A percentile compares a stretch with the other conserved stretches of the same genome.
Evolutionary conservation across 2,113 vertebrate genomes (phyloP).

Genomic region (Podocnemis expansa): DNA sequence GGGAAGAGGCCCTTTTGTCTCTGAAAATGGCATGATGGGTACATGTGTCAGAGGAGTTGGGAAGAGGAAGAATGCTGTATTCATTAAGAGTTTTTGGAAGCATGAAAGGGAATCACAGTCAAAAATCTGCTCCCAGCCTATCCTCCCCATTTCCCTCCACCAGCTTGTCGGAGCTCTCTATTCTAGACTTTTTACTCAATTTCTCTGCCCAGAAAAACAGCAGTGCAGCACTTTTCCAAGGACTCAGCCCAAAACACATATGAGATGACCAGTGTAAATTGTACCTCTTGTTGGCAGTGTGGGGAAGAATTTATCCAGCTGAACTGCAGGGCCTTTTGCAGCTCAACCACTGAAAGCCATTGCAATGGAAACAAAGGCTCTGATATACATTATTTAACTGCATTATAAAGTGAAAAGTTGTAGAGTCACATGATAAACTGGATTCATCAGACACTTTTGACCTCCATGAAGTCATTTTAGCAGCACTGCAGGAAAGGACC

Average conservation of each 20-base stretch:
- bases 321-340: background rate
- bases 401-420: background rate
- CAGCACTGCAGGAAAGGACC: too few species aligned
- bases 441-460: background rate
- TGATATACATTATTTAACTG: background rate
- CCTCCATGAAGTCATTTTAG: background rate
- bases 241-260: background rate
- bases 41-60: background rate
- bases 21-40: background rate
- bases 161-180: background rate
- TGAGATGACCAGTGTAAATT: background rate
- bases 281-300: background rate
- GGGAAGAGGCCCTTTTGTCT: background rate
- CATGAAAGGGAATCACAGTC: background rate
- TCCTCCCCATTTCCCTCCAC: background rate
- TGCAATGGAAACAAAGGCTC: background rate
- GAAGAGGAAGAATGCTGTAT: background rate
- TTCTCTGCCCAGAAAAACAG: background rate
- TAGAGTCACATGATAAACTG: background rate
- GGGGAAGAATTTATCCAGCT: background rate
- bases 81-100: background rate
- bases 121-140: background rate
- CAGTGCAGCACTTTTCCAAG: constrained; percentile 12
- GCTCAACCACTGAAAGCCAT: background rate
- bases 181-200: background rate